Base-by-base conservation (phyloP, 2,797 vertebrate species). In the Characodon lateralis region DNA sequence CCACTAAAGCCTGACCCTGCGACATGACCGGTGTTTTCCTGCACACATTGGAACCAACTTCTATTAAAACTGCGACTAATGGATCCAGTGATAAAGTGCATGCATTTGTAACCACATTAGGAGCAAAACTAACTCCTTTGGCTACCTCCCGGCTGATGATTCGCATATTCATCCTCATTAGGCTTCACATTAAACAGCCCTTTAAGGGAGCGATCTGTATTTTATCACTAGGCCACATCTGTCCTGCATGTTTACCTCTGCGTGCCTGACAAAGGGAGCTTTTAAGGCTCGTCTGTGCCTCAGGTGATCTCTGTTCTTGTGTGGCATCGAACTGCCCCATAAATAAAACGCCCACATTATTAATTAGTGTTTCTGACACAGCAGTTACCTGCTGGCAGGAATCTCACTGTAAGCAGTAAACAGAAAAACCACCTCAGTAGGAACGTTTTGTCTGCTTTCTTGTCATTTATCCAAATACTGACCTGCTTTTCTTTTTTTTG, bases 271-370 rank as follows among this genome's bases (percentile, higher is more conserved):
- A 95, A 92, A 94, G 93, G 85, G 87, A 79, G 87, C 88, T 89
- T 94, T 94, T 88, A 92, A 93, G 91, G 72, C 93, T 86, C 78
- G 86, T 76, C 82, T 88, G 92, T 78, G 96, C 96, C 95, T 93
- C 92, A 92, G 95, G 96, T 95, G 91, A 93, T 90, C 80, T 43
- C 82, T 93, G 94, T 94, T 95, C 95, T 89, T 96, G 94, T 95
- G 95, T 95, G 94, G 93, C 92, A 95, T 93, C 83, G 74, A 87
- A 88, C 91, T 90, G 90, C 90, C 93, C 41, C 91, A 87, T 91
- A 93, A 94, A 96, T 95, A 94, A 95, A 95, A 92, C 91, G 92
- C 84, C 87, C 92, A 91, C 91, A 88, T 93, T 85, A 89, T 89
- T 92, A 94, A 93, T 94, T 87, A 83, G 91, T 85, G 87, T 84